These are phyloP conservation scores for Thaumatotibia leucotreta DNA, from an alignment of 1,140 invertebrate species.

Conservation along the genomic window DNA sequence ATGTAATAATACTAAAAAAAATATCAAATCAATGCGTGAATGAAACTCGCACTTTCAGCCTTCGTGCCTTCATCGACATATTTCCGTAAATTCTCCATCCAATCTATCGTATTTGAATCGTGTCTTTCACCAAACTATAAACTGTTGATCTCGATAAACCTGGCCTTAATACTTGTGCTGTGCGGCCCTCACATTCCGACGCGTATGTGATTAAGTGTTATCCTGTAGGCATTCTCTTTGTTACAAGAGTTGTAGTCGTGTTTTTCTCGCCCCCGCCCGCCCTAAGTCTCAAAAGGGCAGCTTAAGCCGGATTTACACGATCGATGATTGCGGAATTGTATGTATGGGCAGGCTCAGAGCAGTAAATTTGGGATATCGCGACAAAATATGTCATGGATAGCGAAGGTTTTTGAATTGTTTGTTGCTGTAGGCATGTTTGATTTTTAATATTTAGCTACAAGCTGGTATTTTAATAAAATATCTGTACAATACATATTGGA, in stretches of 20 bases:
- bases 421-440: neutral
- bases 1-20: no score
- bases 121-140: neutral
- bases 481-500: neutral
- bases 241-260: constrained; percentile 36
- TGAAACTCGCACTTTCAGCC: no score
- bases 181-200: constrained; percentile 34
- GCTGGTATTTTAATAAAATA: neutral
- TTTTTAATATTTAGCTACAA: neutral
- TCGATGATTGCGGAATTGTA: constrained; percentile 42
- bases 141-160: neutral
- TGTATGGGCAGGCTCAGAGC: constrained; percentile 17
- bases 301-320: constrained; percentile 51
- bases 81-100: no score
- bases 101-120: constrained; percentile 24
- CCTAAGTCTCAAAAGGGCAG: constrained; percentile 36
- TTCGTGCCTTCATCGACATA: no score
- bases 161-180: constrained; percentile 20
- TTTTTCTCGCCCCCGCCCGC: constrained; percentile 30
- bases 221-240: constrained; percentile 48
- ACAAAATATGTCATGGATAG: constrained; percentile 2
- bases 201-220: constrained; percentile 35
- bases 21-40: no score
- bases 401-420: constrained; percentile 4
- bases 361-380: constrained; percentile 9